Conservation (phyloP, 2,113 vertebrate species). For the Neotoma lepida region DNA sequence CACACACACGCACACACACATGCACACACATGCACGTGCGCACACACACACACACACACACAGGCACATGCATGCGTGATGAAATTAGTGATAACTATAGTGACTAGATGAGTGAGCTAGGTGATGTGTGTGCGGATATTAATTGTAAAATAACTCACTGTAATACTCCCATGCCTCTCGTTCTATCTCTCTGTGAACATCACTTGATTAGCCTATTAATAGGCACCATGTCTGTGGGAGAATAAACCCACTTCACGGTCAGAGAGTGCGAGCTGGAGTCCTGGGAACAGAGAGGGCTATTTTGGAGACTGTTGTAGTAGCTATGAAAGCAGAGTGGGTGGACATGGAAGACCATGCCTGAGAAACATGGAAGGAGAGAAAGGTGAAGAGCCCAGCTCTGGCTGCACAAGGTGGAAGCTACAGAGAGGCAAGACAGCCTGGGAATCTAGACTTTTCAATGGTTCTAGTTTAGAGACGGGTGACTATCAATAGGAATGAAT, state of each 20-base stretch:
- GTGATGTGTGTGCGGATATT: not conserved
- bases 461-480: not conserved
- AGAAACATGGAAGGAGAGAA: not conserved
- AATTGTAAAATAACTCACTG: conserved; percentile 5
- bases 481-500: not conserved
- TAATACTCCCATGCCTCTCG: not conserved
- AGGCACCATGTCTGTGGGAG: not conserved
- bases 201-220: not conserved
- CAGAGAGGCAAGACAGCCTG: conserved; percentile 16
- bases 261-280: not conserved
- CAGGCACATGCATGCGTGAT: not conserved
- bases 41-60: too few species aligned
- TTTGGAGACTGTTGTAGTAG: not conserved
- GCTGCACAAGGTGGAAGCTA: not conserved
- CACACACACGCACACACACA: not conserved
- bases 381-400: not conserved
- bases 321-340: not conserved
- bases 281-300: not conserved
- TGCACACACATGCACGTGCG: too few species aligned
- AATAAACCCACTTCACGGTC: not conserved
- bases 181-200: not conserved
- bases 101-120: too few species aligned
- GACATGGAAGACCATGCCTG: not conserved
- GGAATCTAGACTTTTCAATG: not conserved
- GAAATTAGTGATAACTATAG: not conserved